phyloP scores from a whole-genome alignment of 2,113 vertebrate genomes.

The Clarias macrocephalus region DNA sequence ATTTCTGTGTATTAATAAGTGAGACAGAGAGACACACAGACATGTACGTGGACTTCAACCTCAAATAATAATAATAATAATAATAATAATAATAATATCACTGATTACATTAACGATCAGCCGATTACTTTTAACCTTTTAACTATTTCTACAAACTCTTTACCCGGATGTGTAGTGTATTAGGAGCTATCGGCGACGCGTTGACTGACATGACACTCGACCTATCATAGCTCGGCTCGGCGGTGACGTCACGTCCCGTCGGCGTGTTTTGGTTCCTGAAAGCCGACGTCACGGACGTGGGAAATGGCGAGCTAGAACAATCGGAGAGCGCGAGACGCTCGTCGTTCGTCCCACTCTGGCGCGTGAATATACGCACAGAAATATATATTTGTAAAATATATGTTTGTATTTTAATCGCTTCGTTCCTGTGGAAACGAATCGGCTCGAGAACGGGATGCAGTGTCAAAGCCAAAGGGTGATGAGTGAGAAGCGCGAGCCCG shows the following conservation, averaged over 20 bases:
- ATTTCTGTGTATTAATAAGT: too few relatives aligned
- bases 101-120: too few relatives aligned
- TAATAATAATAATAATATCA: too few relatives aligned
- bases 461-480: slow-evolving; percentile 66
- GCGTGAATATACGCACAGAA: too few relatives aligned
- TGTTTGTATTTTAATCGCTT: not conserved
- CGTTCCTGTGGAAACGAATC: slow-evolving; percentile 52
- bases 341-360: too few relatives aligned
- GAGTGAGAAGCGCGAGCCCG: slow-evolving; percentile 42
- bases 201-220: not conserved
- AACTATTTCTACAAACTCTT: too few relatives aligned
- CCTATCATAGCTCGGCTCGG: not conserved
- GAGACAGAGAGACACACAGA: too few relatives aligned
- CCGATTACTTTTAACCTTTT: too few relatives aligned
- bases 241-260: slow-evolving; percentile 14
- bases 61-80: too few relatives aligned
- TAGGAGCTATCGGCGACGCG: not conserved
- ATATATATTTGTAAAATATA: not conserved
- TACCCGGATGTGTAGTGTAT: too few relatives aligned
- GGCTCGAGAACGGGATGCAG: slow-evolving; percentile 63
- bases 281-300: not conserved
- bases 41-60: too few relatives aligned
- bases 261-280: slow-evolving; percentile 32
- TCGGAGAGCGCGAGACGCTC: not conserved
- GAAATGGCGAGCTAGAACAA: slow-evolving; percentile 31